Evolutionary conservation across 2,797 vertebrate species (phyloP), one percentile per base, ranked within the genome.

Genomic region (Loriculus beryllinus): DNA sequence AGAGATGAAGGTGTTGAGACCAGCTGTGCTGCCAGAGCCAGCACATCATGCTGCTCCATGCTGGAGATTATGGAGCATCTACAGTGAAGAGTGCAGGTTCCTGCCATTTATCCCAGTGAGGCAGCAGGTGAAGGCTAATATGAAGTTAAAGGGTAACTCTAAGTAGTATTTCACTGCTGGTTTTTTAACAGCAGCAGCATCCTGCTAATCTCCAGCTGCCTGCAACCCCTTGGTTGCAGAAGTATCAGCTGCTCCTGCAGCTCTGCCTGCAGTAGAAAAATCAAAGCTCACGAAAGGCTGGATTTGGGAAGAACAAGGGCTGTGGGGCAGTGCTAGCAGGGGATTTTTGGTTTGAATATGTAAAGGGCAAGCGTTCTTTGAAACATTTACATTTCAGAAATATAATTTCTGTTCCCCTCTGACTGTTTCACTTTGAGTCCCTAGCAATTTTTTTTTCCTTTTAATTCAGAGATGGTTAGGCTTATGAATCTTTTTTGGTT

Each of bases 341-440:
- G 56, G 45, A 64, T 42, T 91, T 95, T 85, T 77, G 6, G 25
- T 90, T 87, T 92, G 33, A 82, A 42, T 93, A 33, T 74, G 22
- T 76, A 56, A 85, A 49, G 72, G 48, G 35, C 54, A 79, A 57
- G 23, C 0, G 3, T 35, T 95, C 37, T 70, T 88, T 40, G 51
- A 70, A 92, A 85, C 22, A 37, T 42, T 19, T 78, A 9, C 29
- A 37, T 69, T 86, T 54, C 2, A 6, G 64, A 92, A 83, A 62
- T 69, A 21, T 3, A 22, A 21, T 49, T 89, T 89, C 62, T 92
- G 35, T 93, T 91, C 57, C 49, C 17, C 29, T 87, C 11, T 72
- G 29, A 48, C 6, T 87, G 74, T 88, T 85, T 93, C 74, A 35
- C 10, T 91, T 64, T 68, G 79, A 78, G 33, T 43, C 59, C 16